Evolutionary conservation across 2,888 invertebrate genomes (phyloP), one percentile per base, ranked within the genome.

Genomic region (Thera britannica): DNA sequence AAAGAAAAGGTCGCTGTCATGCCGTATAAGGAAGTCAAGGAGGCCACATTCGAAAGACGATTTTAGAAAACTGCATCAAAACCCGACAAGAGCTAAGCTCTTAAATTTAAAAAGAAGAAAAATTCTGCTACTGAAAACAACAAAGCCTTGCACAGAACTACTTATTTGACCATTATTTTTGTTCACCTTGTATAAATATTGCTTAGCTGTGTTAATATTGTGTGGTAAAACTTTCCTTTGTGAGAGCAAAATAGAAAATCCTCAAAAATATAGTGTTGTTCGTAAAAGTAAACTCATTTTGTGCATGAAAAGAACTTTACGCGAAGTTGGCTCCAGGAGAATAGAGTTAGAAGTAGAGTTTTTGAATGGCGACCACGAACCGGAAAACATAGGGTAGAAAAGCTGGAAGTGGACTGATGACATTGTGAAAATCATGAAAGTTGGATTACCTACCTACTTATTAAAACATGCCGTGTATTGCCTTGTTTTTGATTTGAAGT

Each of bases 151-250:
- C 23, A 23, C 23, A 38, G 0, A 38, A 38, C 38, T 38, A 1
- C 11, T 49, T 4, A 7, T 12, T 51, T 51, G 3, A 0, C 49
- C 6, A 12, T 51, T 3, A 0, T 41, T 11, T 23, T 54, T 56
- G 41, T 62, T 12, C 62, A 62, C 55, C 62, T 36, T 36, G 9
- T 70, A 52, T 36, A 55, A 57, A 69, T 41, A 63, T 65, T 65
- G 57, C 57, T 62, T 59, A 65, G 58, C 60, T 62, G 55, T 55
- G 65, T 65, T 62, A 69, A 68, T 69, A 65, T 65, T 65, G 59
- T 65, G 65, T 54, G 34, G 36, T 44, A 7, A 35, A 58, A 62
- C 51, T 61, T 65, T 68, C 54, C 54, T 63, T 62, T 65, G 64
- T 68, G 48, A 54, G 46, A 12, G 46, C 12, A 48, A 36, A 62